phyloP scores from a whole-genome alignment of 2,888 invertebrate genomes.

The Dryomyza anilis region DNA sequence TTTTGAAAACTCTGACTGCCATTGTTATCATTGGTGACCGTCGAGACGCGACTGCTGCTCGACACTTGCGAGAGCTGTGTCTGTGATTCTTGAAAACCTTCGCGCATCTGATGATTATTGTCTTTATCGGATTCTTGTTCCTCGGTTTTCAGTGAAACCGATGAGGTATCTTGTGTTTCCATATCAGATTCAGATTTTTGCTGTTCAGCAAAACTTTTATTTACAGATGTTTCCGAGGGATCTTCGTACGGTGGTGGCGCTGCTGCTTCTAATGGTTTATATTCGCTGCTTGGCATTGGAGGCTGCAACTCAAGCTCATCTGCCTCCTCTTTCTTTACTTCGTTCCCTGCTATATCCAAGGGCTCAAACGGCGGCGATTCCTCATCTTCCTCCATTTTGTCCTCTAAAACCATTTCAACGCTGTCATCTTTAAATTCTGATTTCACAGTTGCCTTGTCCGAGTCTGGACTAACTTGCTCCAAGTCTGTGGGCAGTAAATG shows the following conservation, averaged over 20 bases:
- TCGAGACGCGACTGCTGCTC: conserved; percentile 66
- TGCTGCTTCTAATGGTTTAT: no score
- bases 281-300: no score
- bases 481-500: conserved; percentile 75
- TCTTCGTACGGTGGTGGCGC: conserved; percentile 11
- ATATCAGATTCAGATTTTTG: conserved; percentile 5
- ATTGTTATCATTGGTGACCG: conserved; percentile 62
- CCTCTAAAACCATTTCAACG: conserved; percentile 49
- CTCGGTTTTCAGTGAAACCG: conserved; percentile 14
- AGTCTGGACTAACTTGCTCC: conserved; percentile 82
- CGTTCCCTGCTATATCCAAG: conserved; percentile 42
- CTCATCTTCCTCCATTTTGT: conserved; percentile 63
- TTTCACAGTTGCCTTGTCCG: conserved; percentile 67
- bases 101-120: conserved; percentile 32
- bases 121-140: conserved; percentile 36
- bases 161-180: conserved; percentile 22
- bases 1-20: conserved; percentile 33
- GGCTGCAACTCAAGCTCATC: no score
- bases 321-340: not conserved
- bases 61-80: conserved; percentile 69
- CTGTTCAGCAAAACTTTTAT: no score
- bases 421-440: conserved; percentile 54
- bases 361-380: conserved; percentile 73
- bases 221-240: no score
- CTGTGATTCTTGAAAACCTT: conserved; percentile 66